Base-by-base conservation (phyloP, 2,113 vertebrate species). In the Holacanthus passer region DNA sequence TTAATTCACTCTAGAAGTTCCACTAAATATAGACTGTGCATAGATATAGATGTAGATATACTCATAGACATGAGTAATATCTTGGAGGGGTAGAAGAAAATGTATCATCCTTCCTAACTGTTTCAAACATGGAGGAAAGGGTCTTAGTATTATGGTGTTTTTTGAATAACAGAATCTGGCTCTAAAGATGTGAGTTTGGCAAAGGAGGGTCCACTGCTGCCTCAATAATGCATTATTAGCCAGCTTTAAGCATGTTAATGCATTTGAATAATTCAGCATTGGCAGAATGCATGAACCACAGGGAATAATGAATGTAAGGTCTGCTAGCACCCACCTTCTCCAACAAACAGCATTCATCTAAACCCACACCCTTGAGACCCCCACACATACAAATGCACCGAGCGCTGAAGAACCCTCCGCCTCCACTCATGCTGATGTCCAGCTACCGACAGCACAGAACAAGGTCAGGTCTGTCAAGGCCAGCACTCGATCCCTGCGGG, bases 221-320 rank as follows among this genome's bases (percentile, higher is more conserved):
- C 20, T 89, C 50, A 80, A 69, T 82, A 84, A 79, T 88, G 70
- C 74, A 80, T 86, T 80, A 89, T 89, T 81, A 87, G 63, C 43
- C 72, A 73, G 67, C 59, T 86, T 82, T 66, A 85, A 87, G 55
- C 58, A 73, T 87, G 64, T 77, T 79, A 87, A 88, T 92, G 73
- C n/a, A 27, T 73, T 67, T 92, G 74, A 89, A 89, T 90, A 79
- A 91, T 91, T 92, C 73, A 90, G 58, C 62, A 66, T 66, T 90
- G 84, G 69, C 41, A 90, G 53, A 81, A 84, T 74, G 39, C 50
- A 67, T 50, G 27, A 80, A 76, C 59, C 66, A 58, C 20, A 35
- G 79, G 69, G 78, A 89, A 91, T 85, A 89, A 85, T 56, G 70
- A 79, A 83, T 84, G 64, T 73, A 80, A 83, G 75, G 87, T 77